Conservation (phyloP, 2,888 invertebrate genomes). For the Euzophera pinguis region DNA sequence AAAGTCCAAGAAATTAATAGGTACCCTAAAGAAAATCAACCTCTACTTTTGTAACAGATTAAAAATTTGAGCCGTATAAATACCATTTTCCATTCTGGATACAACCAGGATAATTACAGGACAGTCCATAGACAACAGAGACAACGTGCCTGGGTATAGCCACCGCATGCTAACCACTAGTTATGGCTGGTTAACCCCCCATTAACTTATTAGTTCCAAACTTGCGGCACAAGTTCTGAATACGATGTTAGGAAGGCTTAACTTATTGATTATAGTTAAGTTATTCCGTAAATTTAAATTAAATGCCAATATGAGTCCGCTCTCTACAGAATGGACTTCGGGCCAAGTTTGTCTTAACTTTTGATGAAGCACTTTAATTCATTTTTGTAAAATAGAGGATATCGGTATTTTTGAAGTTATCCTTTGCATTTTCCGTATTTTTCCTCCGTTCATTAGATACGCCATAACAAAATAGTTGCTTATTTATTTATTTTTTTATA, state of each 20-base stretch:
- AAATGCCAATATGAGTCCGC: slow-evolving; percentile 4
- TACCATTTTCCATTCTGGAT: too few relatives aligned
- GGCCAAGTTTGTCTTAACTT: slow-evolving; percentile 1
- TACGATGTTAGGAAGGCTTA: slow-evolving; percentile 10
- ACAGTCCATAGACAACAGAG: background rate
- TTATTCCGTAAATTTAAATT: slow-evolving; percentile 10
- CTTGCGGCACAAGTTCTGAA: slow-evolving; percentile 27
- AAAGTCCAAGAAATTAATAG: too few relatives aligned
- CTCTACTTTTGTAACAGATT: too few relatives aligned
- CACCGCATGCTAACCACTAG: slow-evolving; percentile 31
- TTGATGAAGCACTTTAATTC: slow-evolving; percentile 1
- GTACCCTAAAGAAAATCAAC: too few relatives aligned
- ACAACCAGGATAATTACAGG: too few relatives aligned
- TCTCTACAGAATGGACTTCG: background rate
- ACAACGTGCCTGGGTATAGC: slow-evolving; percentile 29
- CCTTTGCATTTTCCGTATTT: too few relatives aligned
- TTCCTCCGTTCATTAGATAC: too few relatives aligned
- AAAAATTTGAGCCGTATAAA: too few relatives aligned
- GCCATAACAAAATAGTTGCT: too few relatives aligned
- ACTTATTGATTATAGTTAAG: slow-evolving; percentile 10
- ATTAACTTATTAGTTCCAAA: slow-evolving; percentile 49
- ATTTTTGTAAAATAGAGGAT: background rate
- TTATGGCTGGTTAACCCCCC: slow-evolving; percentile 38
- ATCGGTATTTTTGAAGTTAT: background rate
- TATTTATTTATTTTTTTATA: too few relatives aligned